These are phyloP conservation scores for Manduca sexta DNA, from an alignment of 1,140 invertebrate genomes.

Conservation along the genomic window DNA sequence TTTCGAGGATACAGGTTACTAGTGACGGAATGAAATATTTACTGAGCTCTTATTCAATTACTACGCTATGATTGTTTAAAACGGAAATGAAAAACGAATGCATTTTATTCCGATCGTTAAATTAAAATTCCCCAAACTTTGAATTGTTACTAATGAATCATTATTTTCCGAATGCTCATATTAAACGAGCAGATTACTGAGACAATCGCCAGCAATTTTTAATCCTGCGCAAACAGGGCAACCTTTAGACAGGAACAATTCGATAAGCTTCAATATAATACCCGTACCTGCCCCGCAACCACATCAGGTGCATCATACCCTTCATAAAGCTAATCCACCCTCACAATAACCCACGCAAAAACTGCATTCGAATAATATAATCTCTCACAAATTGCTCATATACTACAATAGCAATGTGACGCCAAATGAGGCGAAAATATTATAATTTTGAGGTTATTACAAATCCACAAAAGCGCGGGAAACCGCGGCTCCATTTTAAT, in stretches of 20 bases:
- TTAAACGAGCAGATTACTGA: too few species aligned
- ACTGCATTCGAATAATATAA: slow-evolving; percentile 55
- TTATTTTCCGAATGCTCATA: too few species aligned
- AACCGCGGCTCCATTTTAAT: slow-evolving; percentile 19
- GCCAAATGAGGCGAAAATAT: slow-evolving; percentile 35
- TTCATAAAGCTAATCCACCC: slow-evolving; percentile 41
- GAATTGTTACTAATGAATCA: too few species aligned
- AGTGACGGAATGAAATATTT: too few species aligned
- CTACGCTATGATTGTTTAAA: too few species aligned
- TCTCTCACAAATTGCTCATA: slow-evolving; percentile 41
- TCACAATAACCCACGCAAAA: slow-evolving; percentile 39
- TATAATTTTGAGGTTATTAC: slow-evolving; percentile 56
- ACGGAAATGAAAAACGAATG: too few species aligned
- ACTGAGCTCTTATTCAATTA: too few species aligned
- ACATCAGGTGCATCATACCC: slow-evolving; percentile 58
- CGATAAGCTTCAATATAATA: too few species aligned
- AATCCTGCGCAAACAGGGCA: slow-evolving; percentile 48
- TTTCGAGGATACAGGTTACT: too few species aligned
- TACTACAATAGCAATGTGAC: slow-evolving; percentile 26
- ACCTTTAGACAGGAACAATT: slow-evolving; percentile 28
- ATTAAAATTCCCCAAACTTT: too few species aligned
- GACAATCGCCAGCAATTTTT: too few species aligned
- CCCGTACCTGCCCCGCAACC: slow-evolving; percentile 37
- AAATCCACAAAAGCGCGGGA: slow-evolving; percentile 27
- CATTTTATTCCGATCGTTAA: too few species aligned